A percentile compares a stretch with the other conserved stretches of the same genome.
Conservation (phyloP, 1,140 invertebrate species). For the Aphis gossypii region DNA sequence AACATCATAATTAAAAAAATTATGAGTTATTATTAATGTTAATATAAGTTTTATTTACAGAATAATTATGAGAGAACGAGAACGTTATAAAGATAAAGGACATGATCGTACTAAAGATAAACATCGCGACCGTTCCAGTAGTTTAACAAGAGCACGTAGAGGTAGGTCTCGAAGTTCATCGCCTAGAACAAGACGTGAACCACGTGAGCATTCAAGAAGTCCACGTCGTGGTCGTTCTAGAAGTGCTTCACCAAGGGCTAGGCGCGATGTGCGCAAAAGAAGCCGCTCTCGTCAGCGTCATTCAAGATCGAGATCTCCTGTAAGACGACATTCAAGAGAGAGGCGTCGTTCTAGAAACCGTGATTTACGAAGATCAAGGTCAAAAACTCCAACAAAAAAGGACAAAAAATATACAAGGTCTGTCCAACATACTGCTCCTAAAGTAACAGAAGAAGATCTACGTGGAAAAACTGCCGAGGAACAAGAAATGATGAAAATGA, state of each 20-base stretch:
- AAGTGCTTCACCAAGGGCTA: conserved; percentile 26
- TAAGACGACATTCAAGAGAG: conserved; percentile 51
- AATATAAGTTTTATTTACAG: conserved; percentile 43
- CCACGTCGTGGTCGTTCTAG: conserved; percentile 44
- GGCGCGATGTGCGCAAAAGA: conserved; percentile 51
- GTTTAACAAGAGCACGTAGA: conserved; percentile 41
- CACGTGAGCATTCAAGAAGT: conserved; percentile 41
- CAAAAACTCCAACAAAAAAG: conserved; percentile 58
- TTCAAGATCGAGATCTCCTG: conserved; percentile 40
- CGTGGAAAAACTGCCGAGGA: conserved; percentile 89
- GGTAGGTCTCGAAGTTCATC: conserved; percentile 44
- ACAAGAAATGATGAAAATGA: conserved; percentile 93
- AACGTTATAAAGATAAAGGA: conserved; percentile 42
- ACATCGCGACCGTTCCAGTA: conserved; percentile 32
- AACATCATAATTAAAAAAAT: neutral
- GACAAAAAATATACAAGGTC: conserved; percentile 7
- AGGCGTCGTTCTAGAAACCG: conserved; percentile 57
- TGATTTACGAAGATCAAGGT: conserved; percentile 59
- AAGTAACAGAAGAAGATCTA: conserved; percentile 69
- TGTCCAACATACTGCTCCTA: conserved; percentile 43
- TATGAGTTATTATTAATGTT: neutral
- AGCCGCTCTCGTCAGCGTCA: conserved; percentile 39
- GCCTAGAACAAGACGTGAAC: conserved; percentile 35
- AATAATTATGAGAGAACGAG: conserved; percentile 51
- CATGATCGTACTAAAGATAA: conserved; percentile 48